A percentile compares a stretch with the other conserved stretches of the same genome.
Conservation (phyloP, 2,113 vertebrate species). For the Amphilophus citrinellus region DNA sequence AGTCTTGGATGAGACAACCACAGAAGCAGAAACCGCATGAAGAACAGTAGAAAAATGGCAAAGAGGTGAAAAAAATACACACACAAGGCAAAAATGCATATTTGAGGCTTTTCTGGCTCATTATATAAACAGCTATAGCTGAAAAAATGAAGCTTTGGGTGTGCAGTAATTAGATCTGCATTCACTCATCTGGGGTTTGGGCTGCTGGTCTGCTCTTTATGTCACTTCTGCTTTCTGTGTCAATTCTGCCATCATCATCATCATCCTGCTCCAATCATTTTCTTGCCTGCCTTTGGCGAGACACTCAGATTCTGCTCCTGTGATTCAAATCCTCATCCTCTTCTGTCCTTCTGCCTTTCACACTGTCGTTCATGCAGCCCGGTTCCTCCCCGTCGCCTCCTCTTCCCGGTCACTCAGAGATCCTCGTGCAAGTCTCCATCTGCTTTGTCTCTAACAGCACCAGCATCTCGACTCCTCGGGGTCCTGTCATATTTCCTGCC, state of each 20-base stretch:
- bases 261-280: no score
- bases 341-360: neutral
- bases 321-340: no score
- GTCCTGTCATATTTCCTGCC: neutral
- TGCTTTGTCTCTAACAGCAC: neutral
- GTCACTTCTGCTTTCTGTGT: neutral
- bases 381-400: neutral
- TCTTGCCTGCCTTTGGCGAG: no score
- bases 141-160: neutral
- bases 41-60: no score
- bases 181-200: neutral
- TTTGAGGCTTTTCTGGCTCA: no score
- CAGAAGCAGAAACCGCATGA: no score
- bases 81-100: no score
- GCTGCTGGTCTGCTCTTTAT: neutral
- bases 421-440: neutral
- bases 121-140: neutral
- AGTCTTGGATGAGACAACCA: no score
- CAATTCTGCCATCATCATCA: neutral
- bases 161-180: neutral
- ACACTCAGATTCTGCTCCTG: no score
- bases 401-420: neutral
- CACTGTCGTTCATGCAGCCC: neutral
- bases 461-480: neutral
- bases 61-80: no score